A percentile compares a stretch with the other conserved stretches of the same genome.
These are phyloP conservation scores for Hippopotamus amphibius DNA, from an alignment of 2,113 vertebrate genomes.

Conservation along the genomic window DNA sequence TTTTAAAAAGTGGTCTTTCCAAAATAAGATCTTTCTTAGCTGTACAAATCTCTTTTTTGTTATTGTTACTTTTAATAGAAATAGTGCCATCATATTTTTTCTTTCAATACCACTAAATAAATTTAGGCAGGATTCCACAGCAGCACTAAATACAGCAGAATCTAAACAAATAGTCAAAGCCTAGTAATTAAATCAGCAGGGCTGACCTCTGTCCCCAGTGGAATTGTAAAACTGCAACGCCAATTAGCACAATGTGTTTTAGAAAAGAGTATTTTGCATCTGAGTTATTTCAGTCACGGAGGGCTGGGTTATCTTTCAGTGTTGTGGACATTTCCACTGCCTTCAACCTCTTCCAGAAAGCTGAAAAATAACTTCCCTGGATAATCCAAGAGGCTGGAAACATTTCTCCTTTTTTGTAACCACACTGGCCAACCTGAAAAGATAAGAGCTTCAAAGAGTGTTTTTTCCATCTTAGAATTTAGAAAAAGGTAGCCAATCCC, in stretches of 20 bases:
- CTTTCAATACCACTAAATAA: slow-evolving; percentile 36
- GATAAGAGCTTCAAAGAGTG: background rate
- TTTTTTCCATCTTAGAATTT: background rate
- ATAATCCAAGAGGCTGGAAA: background rate
- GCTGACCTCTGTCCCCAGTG: background rate
- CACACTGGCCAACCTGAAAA: background rate
- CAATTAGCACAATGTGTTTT: slow-evolving; percentile 22
- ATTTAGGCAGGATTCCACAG: slow-evolving; percentile 27
- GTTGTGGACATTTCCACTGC: background rate
- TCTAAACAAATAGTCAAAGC: slow-evolving; percentile 33
- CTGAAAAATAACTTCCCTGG: background rate
- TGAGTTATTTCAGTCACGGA: slow-evolving; percentile 51
- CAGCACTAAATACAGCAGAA: slow-evolving; percentile 37
- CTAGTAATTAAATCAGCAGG: slow-evolving; percentile 35
- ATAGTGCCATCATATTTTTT: background rate
- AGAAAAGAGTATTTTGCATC: background rate
- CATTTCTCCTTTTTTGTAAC: background rate
- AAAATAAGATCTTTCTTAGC: background rate
- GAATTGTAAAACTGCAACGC: background rate
- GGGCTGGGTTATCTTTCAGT: background rate
- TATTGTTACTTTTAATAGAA: slow-evolving; percentile 50
- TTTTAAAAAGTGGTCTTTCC: background rate
- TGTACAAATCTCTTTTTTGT: background rate
- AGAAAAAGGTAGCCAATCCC: background rate
- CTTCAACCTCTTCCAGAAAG: background rate